phyloP scores from a whole-genome alignment of 2,113 vertebrate species.

The Xiphias gladius region DNA sequence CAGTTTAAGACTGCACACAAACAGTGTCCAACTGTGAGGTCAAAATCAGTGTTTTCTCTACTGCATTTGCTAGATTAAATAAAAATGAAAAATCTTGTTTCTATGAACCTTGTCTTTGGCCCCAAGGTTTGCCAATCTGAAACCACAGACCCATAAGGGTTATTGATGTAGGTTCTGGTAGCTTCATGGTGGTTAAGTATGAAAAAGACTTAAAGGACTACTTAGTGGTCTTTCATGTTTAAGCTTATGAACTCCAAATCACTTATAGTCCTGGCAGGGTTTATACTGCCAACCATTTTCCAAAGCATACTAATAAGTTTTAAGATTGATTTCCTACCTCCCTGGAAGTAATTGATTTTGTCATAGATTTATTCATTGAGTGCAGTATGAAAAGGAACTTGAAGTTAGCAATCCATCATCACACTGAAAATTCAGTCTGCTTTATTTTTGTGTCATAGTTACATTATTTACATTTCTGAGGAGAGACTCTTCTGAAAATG shows the following conservation, averaged over 20 bases:
- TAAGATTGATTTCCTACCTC: constrained; percentile 37
- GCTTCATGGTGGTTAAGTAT: constrained; percentile 35
- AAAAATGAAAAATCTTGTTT: constrained; percentile 47
- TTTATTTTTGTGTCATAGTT: background rate
- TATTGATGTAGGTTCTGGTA: constrained; percentile 47
- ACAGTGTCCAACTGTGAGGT: constrained; percentile 22
- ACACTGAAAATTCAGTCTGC: background rate
- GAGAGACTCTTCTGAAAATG: background rate
- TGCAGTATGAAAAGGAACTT: constrained; percentile 18
- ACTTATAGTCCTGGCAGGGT: background rate
- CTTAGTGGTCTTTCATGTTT: constrained; percentile 49
- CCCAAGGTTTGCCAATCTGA: constrained; percentile 7
- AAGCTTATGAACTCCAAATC: constrained; percentile 38
- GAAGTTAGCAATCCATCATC: constrained; percentile 1
- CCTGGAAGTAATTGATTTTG: constrained; percentile 34
- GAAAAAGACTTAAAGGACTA: constrained; percentile 40
- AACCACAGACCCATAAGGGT: constrained; percentile 46
- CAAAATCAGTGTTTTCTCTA: constrained; percentile 34
- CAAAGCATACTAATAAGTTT: constrained; percentile 17
- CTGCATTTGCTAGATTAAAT: constrained; percentile 33
- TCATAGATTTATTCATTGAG: constrained; percentile 35
- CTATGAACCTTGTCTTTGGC: background rate
- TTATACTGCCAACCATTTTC: constrained; percentile 25
- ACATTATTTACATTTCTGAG: constrained; percentile 3
- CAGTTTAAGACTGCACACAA: constrained; percentile 26